These are phyloP conservation scores for Coelopa pilipes DNA, from an alignment of 2,888 invertebrate species.

Conservation along the genomic window DNA sequence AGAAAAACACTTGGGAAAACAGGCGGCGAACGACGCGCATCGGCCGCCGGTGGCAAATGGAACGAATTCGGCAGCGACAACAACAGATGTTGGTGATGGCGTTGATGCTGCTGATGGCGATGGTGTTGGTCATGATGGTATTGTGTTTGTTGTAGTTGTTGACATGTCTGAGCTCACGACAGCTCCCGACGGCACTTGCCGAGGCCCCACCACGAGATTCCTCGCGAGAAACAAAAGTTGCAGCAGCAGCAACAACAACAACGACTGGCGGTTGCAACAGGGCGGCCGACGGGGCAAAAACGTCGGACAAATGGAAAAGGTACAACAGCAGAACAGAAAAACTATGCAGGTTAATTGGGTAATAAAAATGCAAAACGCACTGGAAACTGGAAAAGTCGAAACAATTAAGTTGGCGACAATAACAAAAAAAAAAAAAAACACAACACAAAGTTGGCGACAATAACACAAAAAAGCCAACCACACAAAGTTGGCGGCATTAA, in stretches of 20 bases:
- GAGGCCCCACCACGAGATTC: constrained; percentile 5
- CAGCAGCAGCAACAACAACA: too few relatives aligned
- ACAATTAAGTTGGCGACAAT: constrained; percentile 13
- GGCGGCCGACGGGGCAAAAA: too few relatives aligned
- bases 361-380: constrained; percentile 20
- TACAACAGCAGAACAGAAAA: constrained; percentile 2
- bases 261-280: too few relatives aligned
- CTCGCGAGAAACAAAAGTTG: too few relatives aligned
- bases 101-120: not conserved
- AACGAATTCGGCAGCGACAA: not conserved
- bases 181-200: too few relatives aligned
- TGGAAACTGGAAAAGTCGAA: not conserved
- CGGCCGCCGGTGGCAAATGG: not conserved
- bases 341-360: constrained; percentile 34
- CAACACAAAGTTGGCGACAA: not conserved
- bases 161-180: too few relatives aligned
- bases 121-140: not conserved
- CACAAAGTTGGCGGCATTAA: not conserved
- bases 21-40: not conserved
- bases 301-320: not conserved
- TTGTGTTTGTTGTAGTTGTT: too few relatives aligned
- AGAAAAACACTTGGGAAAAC: not conserved
- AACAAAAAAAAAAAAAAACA: not conserved
- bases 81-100: not conserved
- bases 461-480: not conserved